Evolutionary conservation across 2,113 vertebrate genomes (phyloP).

Genomic region (Colius striatus): DNA sequence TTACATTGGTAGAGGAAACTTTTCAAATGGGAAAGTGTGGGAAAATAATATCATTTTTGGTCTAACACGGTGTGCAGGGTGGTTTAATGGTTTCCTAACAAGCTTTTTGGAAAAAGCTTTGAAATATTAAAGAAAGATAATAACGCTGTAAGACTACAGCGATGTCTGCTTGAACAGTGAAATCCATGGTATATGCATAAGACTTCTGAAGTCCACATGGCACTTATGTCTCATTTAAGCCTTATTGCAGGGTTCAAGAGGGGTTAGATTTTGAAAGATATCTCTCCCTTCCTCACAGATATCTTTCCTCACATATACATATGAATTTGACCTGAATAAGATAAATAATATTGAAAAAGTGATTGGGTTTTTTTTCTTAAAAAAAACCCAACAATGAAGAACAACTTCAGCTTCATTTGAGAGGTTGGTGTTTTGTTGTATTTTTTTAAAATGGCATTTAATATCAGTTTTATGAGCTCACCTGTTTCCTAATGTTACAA

Average conservation of each 20-base stretch:
- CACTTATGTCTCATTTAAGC: not conserved
- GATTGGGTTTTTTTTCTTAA: not conserved
- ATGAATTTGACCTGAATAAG: not conserved
- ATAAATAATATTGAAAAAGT: not conserved
- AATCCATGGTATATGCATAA: not conserved
- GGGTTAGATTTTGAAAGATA: not conserved
- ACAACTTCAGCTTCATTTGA: not conserved
- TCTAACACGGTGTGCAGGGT: not conserved
- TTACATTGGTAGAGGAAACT: slow-evolving; percentile 20
- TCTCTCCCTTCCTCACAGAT: rapidly evolving
- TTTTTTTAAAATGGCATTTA: not conserved
- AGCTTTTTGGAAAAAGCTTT: not conserved
- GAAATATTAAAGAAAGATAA: not conserved
- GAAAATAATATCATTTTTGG: slow-evolving; percentile 8
- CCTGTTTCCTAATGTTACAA: not conserved
- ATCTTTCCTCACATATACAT: not conserved
- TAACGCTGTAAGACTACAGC: not conserved
- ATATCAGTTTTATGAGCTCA: not conserved
- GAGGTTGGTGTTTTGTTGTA: rapidly evolving
- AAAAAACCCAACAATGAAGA: too few relatives aligned
- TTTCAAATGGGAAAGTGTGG: not conserved
- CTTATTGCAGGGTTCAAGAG: not conserved
- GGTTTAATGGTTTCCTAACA: slow-evolving; percentile 46
- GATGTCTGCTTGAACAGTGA: not conserved
- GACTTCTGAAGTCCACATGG: not conserved